Conservation (phyloP, 2,888 invertebrate genomes). For the Eulithis testata region DNA sequence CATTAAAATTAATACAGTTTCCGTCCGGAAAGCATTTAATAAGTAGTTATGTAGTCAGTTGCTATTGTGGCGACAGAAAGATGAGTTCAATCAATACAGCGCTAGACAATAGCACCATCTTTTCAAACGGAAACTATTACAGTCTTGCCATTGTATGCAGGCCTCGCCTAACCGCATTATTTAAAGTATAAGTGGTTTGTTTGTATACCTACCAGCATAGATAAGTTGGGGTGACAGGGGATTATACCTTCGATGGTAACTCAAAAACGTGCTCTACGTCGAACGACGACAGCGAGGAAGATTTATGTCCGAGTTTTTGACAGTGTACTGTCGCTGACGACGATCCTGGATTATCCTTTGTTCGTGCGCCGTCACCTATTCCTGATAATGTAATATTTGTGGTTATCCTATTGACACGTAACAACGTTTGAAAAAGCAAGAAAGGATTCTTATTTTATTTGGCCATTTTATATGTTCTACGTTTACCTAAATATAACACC, state of each 20-base stretch:
- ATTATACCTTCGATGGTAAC: conserved; percentile 59
- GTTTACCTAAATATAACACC: not conserved
- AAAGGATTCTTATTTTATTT: not conserved
- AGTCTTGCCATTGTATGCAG: conserved; percentile 77
- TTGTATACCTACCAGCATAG: conserved; percentile 73
- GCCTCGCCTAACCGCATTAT: conserved; percentile 79
- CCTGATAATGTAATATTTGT: conserved; percentile 61
- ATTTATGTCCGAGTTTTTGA: conserved; percentile 79
- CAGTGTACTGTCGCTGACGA: conserved; percentile 64
- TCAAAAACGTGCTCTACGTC: conserved; percentile 62
- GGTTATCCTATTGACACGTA: conserved; percentile 54
- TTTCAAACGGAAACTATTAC: conserved; percentile 84
- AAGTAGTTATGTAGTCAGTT: conserved; percentile 54
- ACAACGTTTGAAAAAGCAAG: conserved; percentile 6
- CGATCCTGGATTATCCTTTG: conserved; percentile 78
- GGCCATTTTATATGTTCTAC: no score
- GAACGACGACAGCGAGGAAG: conserved; percentile 72
- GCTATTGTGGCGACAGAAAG: conserved; percentile 58
- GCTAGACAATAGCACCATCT: conserved; percentile 80
- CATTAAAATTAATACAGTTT: conserved; percentile 53
- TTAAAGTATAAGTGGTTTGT: conserved; percentile 80
- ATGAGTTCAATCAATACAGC: conserved; percentile 79
- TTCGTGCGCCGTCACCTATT: conserved; percentile 69
- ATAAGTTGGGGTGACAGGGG: conserved; percentile 70
- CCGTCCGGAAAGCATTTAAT: conserved; percentile 62